Evolutionary conservation across 2,113 vertebrate genomes (phyloP), one percentile per base, ranked within the genome.

Genomic region (Prionailurus viverrinus): DNA sequence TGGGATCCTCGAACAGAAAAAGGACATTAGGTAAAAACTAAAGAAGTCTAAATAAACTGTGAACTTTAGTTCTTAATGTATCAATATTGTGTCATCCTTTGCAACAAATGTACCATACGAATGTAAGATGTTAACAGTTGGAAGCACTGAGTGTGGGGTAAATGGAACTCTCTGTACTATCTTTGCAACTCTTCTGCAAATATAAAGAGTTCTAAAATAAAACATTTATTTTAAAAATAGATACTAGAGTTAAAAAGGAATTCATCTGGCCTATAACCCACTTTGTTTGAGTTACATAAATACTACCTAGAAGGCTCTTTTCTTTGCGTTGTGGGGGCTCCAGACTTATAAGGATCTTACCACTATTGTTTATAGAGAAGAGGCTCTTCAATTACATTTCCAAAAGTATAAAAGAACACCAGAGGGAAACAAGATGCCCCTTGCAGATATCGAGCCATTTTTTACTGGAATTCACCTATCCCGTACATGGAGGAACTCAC

Each of bases 11-110:
- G 48, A 66, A 68, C 36, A 79, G 13, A 87, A 79, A 87, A 78
- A 69, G 53, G 23, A 58, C 10, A 9, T n/a, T 29, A 55, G 14
- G 14, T 79, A 27, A 79, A 85, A 76, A 93, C 41, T 31, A 92
- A 53, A 7, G 13, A 94, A 86, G 5, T 36, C 36, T 69, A 86
- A 68, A 68, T 27, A 66, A 81, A 79, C 61, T 33, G 11, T 94
- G 63, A 87, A 69, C n/a, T 87, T 66, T n/a, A 55, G n/a, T 69
- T 79, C n/a, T 87, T 86, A 66, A 78, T 86, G 27, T 79, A 66
- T 78, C 58, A 23, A n/a, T 61, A 83, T 68, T 68, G 48, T 61
- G 14, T 63, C 79, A 29, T 58, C 79, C 79, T 18, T 69, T 94
- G 29, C 33, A 66, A 55, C 61, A 58, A 69, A 45, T 21, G 27